phyloP scores from a whole-genome alignment of 2,113 vertebrate genomes.

The Brachirus orientalis region DNA sequence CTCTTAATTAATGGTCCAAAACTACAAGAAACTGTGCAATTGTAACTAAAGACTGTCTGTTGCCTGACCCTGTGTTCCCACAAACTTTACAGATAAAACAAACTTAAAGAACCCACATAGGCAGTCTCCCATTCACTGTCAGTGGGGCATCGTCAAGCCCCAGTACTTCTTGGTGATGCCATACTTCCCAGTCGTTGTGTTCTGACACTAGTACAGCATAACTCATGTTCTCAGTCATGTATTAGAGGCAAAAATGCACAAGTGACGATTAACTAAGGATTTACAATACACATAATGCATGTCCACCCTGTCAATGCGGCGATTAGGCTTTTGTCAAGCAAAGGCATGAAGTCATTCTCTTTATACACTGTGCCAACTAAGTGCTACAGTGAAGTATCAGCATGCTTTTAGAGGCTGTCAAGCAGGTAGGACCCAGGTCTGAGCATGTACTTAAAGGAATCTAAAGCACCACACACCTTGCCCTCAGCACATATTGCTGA shows the following conservation, averaged over 20 bases:
- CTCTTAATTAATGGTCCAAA: no score
- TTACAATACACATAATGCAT: background rate
- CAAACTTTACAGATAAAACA: no score
- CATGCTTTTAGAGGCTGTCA: conserved; percentile 55
- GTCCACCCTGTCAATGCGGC: conserved; percentile 13
- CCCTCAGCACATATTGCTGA: conserved; percentile 53
- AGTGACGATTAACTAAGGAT: background rate
- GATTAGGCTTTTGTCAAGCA: conserved; percentile 9
- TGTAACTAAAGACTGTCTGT: no score
- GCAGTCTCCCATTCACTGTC: no score
- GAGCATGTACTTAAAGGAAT: conserved; percentile 68
- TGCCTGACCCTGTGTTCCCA: no score
- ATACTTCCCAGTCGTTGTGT: background rate
- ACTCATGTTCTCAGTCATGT: background rate
- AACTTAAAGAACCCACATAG: no score
- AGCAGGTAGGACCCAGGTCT: conserved; percentile 64
- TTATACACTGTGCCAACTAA: conserved; percentile 22
- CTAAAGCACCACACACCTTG: conserved; percentile 61
- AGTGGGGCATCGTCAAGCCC: no score
- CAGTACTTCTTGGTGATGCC: background rate
- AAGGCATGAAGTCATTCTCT: conserved; percentile 25
- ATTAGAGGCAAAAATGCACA: conserved; percentile 7
- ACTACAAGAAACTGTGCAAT: no score
- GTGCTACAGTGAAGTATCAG: conserved; percentile 37
- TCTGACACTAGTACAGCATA: background rate